Percentiles rank a stretch among this genome's conserved stretches.
phyloP scores from a whole-genome alignment of 2,888 invertebrate species.

The Dysmachus trigonus region DNA sequence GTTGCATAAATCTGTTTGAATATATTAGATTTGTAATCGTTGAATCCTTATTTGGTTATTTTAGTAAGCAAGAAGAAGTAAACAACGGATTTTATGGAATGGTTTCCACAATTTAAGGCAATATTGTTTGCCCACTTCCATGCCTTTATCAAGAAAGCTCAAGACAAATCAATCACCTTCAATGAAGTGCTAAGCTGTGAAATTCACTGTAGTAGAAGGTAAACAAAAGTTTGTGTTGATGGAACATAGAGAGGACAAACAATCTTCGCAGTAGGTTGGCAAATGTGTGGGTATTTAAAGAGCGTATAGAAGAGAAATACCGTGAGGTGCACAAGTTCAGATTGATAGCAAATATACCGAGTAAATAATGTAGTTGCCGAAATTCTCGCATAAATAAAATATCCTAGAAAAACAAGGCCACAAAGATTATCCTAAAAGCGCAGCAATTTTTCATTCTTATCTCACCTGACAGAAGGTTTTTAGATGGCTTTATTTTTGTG shows the following conservation, averaged over 20 bases:
- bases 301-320: neutral
- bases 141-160: neutral
- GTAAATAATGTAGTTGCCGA: neutral
- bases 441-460: neutral
- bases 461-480: neutral
- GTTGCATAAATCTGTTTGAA: neutral
- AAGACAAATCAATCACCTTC: neutral
- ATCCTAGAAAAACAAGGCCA: neutral
- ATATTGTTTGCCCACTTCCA: neutral
- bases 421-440: neutral
- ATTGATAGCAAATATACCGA: neutral
- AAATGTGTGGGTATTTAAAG: neutral
- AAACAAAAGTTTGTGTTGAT: neutral
- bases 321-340: neutral
- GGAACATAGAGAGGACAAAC: neutral
- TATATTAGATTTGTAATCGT: neutral
- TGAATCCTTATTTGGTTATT: neutral
- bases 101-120: neutral
- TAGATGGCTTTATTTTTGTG: neutral
- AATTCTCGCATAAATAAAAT: neutral
- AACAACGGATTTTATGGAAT: neutral
- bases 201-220: neutral
- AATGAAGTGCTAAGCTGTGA: neutral
- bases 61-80: neutral
- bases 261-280: neutral